Percentiles rank a stretch among this genome's conserved stretches.
Evolutionary conservation across 2,797 vertebrate species (phyloP).

Genomic region (Telmatherina bonti): DNA sequence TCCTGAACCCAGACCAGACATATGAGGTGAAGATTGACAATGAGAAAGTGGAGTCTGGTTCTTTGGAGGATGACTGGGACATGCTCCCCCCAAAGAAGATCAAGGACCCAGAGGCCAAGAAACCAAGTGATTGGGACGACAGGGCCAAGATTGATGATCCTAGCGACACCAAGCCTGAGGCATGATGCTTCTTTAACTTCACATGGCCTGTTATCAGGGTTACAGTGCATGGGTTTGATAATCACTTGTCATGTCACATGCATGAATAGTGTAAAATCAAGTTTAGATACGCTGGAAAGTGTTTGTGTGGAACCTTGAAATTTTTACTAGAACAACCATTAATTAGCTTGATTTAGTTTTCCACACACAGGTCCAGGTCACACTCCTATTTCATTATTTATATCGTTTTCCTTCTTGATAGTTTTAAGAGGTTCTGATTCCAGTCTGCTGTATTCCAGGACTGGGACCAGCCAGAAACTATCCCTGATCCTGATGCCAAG

Average conservation of each 20-base stretch:
- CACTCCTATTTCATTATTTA: neutral
- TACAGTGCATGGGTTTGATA: neutral
- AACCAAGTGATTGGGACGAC: constrained; percentile 96
- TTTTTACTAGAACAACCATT: neutral
- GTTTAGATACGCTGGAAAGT: neutral
- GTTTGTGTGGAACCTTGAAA: neutral
- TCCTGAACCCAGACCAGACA: constrained; percentile 93
- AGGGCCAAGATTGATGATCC: constrained; percentile 90
- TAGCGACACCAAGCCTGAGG: constrained; percentile 92
- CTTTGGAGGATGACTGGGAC: constrained; percentile 95
- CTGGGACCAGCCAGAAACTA: constrained; percentile 93
- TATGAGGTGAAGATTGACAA: constrained; percentile 98
- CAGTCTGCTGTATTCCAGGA: constrained; percentile 76
- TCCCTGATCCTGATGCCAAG: constrained; percentile 95
- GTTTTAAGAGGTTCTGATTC: neutral
- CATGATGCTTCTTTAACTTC: neutral
- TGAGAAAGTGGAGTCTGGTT: constrained; percentile 91
- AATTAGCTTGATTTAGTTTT: no score
- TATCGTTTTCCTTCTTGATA: neutral
- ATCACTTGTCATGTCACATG: neutral
- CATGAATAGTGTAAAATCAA: neutral
- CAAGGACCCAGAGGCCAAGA: constrained; percentile 92
- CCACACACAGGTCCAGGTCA: neutral
- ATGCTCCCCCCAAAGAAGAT: constrained; percentile 91
- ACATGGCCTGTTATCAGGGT: neutral